Percentiles rank a stretch among this genome's conserved stretches.
These are phyloP conservation scores for Calidris pygmaea DNA, from an alignment of 2,113 vertebrate genomes.

Conservation along the genomic window DNA sequence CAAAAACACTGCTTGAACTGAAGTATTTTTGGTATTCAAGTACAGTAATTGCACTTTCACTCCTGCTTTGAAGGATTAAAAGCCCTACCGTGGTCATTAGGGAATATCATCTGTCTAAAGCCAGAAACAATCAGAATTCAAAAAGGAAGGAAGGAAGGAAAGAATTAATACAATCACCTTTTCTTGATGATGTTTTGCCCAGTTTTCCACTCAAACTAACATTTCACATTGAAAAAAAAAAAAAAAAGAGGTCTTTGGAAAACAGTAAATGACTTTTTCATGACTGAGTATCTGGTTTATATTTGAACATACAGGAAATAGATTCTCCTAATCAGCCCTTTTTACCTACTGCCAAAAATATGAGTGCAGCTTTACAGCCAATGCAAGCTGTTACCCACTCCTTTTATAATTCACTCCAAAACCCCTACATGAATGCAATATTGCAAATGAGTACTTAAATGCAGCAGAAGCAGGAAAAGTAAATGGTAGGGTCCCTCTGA, in stretches of 20 bases:
- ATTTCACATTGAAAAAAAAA: background rate
- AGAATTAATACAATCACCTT: background rate
- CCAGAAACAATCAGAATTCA: background rate
- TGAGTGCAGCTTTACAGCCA: background rate
- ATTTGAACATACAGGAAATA: constrained; percentile 39
- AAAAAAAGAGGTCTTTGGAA: background rate
- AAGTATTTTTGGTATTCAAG: background rate
- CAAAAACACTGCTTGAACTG: background rate
- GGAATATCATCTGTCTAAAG: background rate
- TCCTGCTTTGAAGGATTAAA: background rate
- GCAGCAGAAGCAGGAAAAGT: background rate
- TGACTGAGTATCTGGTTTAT: background rate
- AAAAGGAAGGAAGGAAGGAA: background rate
- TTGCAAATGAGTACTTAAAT: constrained; percentile 6
- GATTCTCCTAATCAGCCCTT: constrained; percentile 16
- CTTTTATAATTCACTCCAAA: background rate
- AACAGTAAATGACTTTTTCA: background rate
- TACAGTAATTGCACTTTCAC: background rate
- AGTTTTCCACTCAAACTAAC: background rate
- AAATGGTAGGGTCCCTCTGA: background rate
- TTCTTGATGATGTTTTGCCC: background rate
- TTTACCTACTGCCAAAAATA: constrained; percentile 33
- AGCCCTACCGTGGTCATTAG: background rate
- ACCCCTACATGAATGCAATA: background rate
- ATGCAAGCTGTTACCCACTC: constrained; percentile 16